Percentiles rank a stretch among this genome's conserved stretches.
Conservation (phyloP, 1,140 invertebrate species). For the Drosophila murphyi region DNA sequence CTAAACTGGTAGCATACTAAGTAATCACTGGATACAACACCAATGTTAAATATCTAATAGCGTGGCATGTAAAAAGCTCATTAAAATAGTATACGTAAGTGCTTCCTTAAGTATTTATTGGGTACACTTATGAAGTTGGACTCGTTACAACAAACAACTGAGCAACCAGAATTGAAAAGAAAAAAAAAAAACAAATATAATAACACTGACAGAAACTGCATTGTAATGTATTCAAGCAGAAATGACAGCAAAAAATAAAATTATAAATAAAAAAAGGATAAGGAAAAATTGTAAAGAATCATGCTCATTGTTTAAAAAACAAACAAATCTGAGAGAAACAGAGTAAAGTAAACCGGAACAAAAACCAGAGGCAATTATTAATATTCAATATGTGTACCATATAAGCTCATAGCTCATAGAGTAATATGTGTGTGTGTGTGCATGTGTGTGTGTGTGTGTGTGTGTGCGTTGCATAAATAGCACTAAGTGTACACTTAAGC, state of each 20-base stretch:
- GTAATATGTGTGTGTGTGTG: conserved; percentile 12
- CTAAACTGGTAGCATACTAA: conserved; percentile 46
- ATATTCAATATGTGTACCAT: conserved; percentile 70
- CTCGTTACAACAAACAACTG: not conserved
- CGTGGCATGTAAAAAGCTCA: conserved; percentile 1
- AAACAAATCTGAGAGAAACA: conserved; percentile 47
- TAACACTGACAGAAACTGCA: conserved; percentile 7
- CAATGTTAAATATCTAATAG: conserved; percentile 28
- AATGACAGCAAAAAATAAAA: conserved; percentile 1
- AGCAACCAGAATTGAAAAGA: not conserved
- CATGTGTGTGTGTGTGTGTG: conserved; percentile 27
- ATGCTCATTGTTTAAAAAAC: conserved; percentile 79
- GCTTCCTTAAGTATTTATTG: not conserved
- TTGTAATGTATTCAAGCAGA: conserved; percentile 11
- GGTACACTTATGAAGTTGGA: not conserved
- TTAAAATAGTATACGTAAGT: conserved; percentile 8
- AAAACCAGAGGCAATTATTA: conserved; percentile 77
- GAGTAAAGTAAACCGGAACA: conserved; percentile 25
- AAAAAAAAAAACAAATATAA: not conserved
- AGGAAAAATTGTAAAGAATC: conserved; percentile 23
- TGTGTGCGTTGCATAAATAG: conserved; percentile 41
- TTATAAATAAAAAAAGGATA: not conserved
- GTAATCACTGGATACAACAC: conserved; percentile 48
- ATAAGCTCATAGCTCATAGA: conserved; percentile 55
- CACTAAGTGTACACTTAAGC: conserved; percentile 45